Evolutionary conservation across 2,888 invertebrate genomes (phyloP).

Genomic region (Pogonocherus hispidulus): DNA sequence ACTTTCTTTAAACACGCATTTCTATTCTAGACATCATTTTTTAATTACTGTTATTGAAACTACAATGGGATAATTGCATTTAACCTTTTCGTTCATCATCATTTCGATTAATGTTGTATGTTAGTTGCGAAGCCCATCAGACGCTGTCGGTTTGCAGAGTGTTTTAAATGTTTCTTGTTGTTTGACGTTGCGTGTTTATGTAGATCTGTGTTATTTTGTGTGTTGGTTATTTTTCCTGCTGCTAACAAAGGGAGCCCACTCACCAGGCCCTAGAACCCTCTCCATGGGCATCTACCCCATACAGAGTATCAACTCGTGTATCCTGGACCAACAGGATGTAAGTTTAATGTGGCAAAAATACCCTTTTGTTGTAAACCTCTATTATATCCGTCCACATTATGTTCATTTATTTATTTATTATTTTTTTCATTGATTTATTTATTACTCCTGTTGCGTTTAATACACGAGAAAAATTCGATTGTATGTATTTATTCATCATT

Average conservation of each 20-base stretch:
- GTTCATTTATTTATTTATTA: conserved; percentile 13
- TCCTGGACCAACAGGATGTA: conserved; percentile 91
- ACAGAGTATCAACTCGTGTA: conserved; percentile 89
- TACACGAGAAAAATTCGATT: conserved; percentile 37
- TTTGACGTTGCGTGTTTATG: conserved; percentile 40
- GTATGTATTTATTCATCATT: background rate
- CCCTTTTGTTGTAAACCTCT: conserved; percentile 13
- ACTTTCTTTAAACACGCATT: conserved; percentile 24
- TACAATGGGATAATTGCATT: conserved; percentile 27
- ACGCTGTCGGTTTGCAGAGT: conserved; percentile 18
- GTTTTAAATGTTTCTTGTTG: conserved; percentile 39
- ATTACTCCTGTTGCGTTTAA: conserved; percentile 34
- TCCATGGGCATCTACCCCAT: conserved; percentile 93
- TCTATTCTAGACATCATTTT: conserved; percentile 25
- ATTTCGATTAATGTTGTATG: conserved; percentile 25
- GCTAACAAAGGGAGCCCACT: conserved; percentile 86
- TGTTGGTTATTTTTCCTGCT: conserved; percentile 70
- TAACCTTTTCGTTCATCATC: conserved; percentile 25
- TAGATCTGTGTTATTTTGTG: conserved; percentile 68
- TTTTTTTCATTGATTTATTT: too few relatives aligned
- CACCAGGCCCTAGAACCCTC: conserved; percentile 91
- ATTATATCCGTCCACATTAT: conserved; percentile 19
- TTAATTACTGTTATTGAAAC: conserved; percentile 37
- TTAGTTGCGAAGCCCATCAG: conserved; percentile 19
- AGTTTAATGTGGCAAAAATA: conserved; percentile 70